A percentile compares a stretch with the other conserved stretches of the same genome.
Evolutionary conservation across 2,113 vertebrate species (phyloP).

Genomic region (Poicephalus gulielmi): DNA sequence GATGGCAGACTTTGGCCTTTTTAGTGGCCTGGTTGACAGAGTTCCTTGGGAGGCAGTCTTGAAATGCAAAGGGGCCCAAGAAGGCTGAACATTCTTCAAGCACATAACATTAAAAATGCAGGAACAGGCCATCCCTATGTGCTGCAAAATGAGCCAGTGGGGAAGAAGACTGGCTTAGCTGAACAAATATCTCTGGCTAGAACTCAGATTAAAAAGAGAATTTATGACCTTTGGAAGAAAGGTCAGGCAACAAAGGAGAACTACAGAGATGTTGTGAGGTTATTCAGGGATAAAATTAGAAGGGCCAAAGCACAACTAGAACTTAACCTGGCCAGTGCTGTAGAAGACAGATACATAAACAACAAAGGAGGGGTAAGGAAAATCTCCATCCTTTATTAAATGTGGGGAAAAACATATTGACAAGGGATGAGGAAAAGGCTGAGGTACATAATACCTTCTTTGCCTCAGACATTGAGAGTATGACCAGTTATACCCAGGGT

Average conservation of each 20-base stretch:
- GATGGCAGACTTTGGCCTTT: not conserved
- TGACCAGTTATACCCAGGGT: not conserved
- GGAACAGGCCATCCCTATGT: not conserved
- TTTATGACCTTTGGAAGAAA: not conserved
- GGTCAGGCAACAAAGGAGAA: not conserved
- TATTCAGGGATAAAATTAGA: not conserved
- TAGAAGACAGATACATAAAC: not conserved
- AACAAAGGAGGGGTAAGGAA: not conserved
- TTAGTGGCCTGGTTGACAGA: not conserved
- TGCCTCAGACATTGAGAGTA: not conserved
- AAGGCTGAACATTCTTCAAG: not conserved
- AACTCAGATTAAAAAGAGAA: not conserved
- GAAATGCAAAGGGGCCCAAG: not conserved
- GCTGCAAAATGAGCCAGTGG: too few relatives aligned
- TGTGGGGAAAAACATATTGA: not conserved
- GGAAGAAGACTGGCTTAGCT: not conserved
- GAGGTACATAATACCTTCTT: too few relatives aligned
- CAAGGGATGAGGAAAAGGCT: not conserved
- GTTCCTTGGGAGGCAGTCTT: not conserved
- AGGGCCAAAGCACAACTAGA: not conserved
- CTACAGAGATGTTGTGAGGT: not conserved
- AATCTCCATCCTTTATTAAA: not conserved
- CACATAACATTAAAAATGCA: not conserved
- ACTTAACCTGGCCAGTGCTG: not conserved
- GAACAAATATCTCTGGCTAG: not conserved